Percentiles rank a stretch among this genome's conserved stretches.
Conservation (phyloP, 2,888 invertebrate species). For the Baronia brevicornis region DNA sequence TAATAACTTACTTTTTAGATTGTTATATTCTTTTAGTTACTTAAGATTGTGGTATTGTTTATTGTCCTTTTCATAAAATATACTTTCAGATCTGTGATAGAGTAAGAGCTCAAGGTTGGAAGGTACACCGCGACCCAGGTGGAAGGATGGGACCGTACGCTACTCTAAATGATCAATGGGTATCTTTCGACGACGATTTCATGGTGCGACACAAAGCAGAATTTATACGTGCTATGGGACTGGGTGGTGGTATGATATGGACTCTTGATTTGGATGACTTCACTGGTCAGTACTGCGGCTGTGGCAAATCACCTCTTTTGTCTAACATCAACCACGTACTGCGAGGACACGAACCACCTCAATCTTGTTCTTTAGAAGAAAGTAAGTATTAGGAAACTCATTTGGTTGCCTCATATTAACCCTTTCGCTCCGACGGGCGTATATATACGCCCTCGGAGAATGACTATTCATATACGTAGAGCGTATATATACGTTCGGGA, state of each 20-base stretch:
- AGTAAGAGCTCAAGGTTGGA: conserved; percentile 84
- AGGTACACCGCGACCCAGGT: conserved; percentile 83
- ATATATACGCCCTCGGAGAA: no score
- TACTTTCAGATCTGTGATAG: conserved; percentile 85
- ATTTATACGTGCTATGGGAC: conserved; percentile 84
- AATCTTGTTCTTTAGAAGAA: conserved; percentile 58
- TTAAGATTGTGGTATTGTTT: neutral
- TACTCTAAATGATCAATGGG: conserved; percentile 90
- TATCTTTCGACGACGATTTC: conserved; percentile 91
- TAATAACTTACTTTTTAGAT: no score
- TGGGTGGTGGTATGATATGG: conserved; percentile 94
- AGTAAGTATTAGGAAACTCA: conserved; percentile 49
- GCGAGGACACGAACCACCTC: conserved; percentile 80
- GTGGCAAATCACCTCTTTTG: conserved; percentile 87
- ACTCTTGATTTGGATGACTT: conserved; percentile 92
- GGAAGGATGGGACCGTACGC: conserved; percentile 93
- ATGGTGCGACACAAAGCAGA: conserved; percentile 90
- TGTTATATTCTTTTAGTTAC: no score
- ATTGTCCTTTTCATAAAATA: neutral
- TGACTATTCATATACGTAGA: no score
- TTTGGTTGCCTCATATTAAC: no score
- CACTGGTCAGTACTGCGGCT: conserved; percentile 82
- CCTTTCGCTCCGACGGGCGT: no score
- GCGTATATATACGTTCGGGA: no score
- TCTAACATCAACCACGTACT: conserved; percentile 88